These are phyloP conservation scores for Eristalinus aeneus DNA, from an alignment of 2,888 invertebrate species.

Conservation along the genomic window DNA sequence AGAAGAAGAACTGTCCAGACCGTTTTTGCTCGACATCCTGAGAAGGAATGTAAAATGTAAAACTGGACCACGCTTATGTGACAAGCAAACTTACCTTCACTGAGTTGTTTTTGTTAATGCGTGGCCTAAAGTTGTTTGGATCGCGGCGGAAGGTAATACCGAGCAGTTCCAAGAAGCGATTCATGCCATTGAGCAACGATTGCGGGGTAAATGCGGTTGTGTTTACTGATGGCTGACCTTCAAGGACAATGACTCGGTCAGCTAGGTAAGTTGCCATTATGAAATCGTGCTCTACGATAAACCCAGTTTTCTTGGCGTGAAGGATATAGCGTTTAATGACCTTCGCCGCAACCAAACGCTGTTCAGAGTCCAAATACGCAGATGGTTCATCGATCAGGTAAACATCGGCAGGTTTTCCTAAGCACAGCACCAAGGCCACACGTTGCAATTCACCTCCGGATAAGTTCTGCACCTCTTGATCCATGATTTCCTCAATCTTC, in stretches of 20 bases:
- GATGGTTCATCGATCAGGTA: constrained; percentile 99
- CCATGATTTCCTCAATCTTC: constrained; percentile 97
- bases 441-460: constrained; percentile 99
- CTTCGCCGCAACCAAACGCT: constrained; percentile 99
- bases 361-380: constrained; percentile 99
- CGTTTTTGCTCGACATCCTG: constrained; percentile 98
- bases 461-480: constrained; percentile 98
- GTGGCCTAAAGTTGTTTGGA: constrained; percentile 98
- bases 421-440: constrained; percentile 96
- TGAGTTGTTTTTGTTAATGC: constrained; percentile 98
- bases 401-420: constrained; percentile 99
- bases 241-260: constrained; percentile 99
- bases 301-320: constrained; percentile 99
- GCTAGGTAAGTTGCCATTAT: constrained; percentile 99
- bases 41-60: constrained; percentile 65
- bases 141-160: constrained; percentile 99
- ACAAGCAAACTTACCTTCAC: constrained; percentile 87
- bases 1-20: constrained; percentile 98
- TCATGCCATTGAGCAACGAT: constrained; percentile 98
- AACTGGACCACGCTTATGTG: not conserved
- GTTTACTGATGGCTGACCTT: constrained; percentile 94
- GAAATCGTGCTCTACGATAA: constrained; percentile 99
- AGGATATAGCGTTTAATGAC: constrained; percentile 99
- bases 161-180: constrained; percentile 95
- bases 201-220: constrained; percentile 96